Conservation (phyloP, 2,797 vertebrate genomes). For the Stomatorhinus walkeri region DNA sequence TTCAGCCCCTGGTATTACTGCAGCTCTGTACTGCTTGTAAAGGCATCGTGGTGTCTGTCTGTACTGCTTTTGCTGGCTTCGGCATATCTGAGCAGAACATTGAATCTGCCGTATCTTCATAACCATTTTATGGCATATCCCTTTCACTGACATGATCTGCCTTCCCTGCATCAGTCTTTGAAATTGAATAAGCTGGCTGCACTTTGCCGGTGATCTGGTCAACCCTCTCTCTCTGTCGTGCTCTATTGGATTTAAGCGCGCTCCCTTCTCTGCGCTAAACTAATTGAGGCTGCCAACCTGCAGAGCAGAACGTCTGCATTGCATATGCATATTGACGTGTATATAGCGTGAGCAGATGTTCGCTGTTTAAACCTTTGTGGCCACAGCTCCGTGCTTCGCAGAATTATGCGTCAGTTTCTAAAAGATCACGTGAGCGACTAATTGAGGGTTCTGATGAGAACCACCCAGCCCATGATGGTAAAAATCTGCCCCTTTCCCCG, state of each 20-base stretch:
- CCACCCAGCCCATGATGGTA: neutral
- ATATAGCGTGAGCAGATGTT: neutral
- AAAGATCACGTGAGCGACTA: neutral
- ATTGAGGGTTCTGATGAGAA: neutral
- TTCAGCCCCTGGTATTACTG: neutral
- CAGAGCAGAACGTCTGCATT: neutral
- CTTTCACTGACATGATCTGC: neutral
- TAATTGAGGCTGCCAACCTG: neutral
- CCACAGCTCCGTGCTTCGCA: neutral
- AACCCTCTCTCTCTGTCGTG: neutral
- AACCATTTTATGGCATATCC: neutral
- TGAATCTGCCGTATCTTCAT: neutral
- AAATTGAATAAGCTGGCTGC: constrained; percentile 2
- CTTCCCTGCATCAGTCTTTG: neutral
- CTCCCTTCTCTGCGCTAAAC: neutral
- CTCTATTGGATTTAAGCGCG: neutral
- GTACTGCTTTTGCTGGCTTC: neutral
- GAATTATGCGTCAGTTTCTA: neutral
- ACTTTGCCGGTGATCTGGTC: neutral
- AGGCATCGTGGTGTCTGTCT: neutral
- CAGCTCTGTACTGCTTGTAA: neutral
- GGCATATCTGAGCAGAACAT: neutral
- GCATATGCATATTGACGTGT: neutral
- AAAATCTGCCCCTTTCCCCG: neutral
- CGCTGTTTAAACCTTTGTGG: neutral